Evolutionary conservation across 2,113 vertebrate genomes (phyloP).

Genomic region (Cyrtonyx montezumae): DNA sequence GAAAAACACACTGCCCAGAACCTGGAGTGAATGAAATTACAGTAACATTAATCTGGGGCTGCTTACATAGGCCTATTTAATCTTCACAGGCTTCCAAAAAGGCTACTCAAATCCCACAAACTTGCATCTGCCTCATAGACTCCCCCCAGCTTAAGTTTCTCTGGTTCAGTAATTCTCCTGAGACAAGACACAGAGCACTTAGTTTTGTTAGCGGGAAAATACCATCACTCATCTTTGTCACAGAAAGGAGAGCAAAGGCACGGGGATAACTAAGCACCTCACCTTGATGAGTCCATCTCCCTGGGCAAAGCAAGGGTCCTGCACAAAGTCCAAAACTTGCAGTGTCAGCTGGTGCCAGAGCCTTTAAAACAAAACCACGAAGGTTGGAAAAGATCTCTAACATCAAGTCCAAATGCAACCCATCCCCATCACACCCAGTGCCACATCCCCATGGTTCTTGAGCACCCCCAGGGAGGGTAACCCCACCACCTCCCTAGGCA

Average conservation of each 20-base stretch:
- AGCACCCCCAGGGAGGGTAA: too few species aligned
- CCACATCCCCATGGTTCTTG: too few species aligned
- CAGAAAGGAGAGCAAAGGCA: fast-evolving
- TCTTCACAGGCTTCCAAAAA: fast-evolving
- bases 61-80: fast-evolving
- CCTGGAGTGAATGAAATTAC: fast-evolving
- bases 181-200: fast-evolving
- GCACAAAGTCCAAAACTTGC: slow-evolving; percentile 91
- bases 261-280: neutral
- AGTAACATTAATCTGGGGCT: neutral
- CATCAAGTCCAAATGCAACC: too few species aligned
- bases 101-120: fast-evolving
- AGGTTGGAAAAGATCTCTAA: neutral
- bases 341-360: slow-evolving; percentile 98
- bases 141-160: too few species aligned
- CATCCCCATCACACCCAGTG: too few species aligned
- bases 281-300: slow-evolving; percentile 97
- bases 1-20: neutral
- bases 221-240: fast-evolving
- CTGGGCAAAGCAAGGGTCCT: slow-evolving; percentile 92
- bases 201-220: fast-evolving
- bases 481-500: too few species aligned
- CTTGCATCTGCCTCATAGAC: fast-evolving
- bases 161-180: fast-evolving
- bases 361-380: slow-evolving; percentile 57